Percentiles rank a stretch among this genome's conserved stretches.
phyloP scores from a whole-genome alignment of 2,113 vertebrate species.

The Eleginops maclovinus region DNA sequence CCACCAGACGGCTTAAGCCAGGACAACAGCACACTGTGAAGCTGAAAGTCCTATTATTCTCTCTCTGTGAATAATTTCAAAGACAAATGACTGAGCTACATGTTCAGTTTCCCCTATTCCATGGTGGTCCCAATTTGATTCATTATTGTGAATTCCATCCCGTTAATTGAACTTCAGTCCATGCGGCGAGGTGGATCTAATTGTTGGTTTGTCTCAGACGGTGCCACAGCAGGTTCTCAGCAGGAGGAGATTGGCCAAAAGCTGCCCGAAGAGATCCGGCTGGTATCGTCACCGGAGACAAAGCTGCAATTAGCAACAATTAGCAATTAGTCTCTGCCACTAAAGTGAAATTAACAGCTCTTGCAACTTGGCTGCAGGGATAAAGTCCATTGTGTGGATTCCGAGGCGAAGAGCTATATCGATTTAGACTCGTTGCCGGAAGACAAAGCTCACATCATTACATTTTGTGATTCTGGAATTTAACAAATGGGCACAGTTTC shows the following conservation, averaged over 20 bases:
- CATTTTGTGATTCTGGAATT: background rate
- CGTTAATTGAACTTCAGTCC: conserved; percentile 36
- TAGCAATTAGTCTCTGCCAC: conserved; percentile 35
- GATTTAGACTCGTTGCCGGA: background rate
- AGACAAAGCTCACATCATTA: background rate
- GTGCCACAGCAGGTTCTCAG: conserved; percentile 32
- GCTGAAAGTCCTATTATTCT: conserved; percentile 15
- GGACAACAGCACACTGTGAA: conserved; percentile 19
- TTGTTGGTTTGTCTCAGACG: conserved; percentile 40
- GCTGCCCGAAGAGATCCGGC: conserved; percentile 38
- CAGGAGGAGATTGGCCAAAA: conserved; percentile 42
- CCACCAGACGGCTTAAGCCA: conserved; percentile 23
- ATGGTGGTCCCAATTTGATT: conserved; percentile 47
- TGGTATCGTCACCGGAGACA: conserved; percentile 32
- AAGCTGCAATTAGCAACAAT: conserved; percentile 51
- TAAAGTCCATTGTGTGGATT: conserved; percentile 35
- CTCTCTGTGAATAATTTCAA: conserved; percentile 19
- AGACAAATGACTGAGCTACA: conserved; percentile 18
- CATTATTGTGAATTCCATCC: conserved; percentile 33
- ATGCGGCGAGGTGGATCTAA: conserved; percentile 34
- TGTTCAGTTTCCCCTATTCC: background rate
- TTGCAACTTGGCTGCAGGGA: conserved; percentile 14
- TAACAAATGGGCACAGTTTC: background rate
- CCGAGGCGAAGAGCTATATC: background rate
- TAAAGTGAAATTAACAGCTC: conserved; percentile 44